Evolutionary conservation across 2,113 vertebrate genomes (phyloP).

Genomic region (Sphyrna mokarran): DNA sequence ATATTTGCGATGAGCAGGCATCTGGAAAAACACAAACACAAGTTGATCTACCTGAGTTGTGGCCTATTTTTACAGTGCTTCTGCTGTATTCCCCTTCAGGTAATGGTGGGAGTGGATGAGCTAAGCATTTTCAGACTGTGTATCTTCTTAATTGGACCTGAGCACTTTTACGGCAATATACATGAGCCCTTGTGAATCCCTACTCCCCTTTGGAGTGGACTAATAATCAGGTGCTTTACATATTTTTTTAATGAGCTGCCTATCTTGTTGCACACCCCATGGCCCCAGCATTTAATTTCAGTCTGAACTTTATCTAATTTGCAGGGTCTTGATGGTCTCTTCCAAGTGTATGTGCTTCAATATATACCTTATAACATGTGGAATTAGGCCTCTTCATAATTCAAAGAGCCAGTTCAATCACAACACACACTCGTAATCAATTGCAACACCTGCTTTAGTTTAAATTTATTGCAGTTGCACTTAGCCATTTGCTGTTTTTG

Average conservation of each 20-base stretch:
- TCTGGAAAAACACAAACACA: not conserved
- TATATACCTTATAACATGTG: not conserved
- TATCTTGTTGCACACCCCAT: not conserved
- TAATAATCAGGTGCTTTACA: not conserved
- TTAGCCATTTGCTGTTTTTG: not conserved
- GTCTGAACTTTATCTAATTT: slow-evolving; percentile 7
- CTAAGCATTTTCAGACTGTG: not conserved
- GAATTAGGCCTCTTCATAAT: not conserved
- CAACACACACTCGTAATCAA: not conserved
- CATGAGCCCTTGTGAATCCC: not conserved
- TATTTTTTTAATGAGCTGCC: not conserved
- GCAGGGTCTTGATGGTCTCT: not conserved
- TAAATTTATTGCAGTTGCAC: not conserved
- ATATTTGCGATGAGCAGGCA: too few relatives aligned
- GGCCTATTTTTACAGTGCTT: not conserved
- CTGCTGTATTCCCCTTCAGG: not conserved
- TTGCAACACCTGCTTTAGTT: not conserved
- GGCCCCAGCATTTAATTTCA: slow-evolving; percentile 1
- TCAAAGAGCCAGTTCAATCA: not conserved
- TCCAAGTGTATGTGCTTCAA: not conserved
- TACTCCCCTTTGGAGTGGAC: not conserved
- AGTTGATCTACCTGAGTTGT: not conserved
- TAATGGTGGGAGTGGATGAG: not conserved
- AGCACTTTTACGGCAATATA: not conserved
- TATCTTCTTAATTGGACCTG: not conserved